A percentile compares a stretch with the other conserved stretches of the same genome.
Evolutionary conservation across 2,113 vertebrate genomes (phyloP).

Genomic region (Neolamprologus sp.): DNA sequence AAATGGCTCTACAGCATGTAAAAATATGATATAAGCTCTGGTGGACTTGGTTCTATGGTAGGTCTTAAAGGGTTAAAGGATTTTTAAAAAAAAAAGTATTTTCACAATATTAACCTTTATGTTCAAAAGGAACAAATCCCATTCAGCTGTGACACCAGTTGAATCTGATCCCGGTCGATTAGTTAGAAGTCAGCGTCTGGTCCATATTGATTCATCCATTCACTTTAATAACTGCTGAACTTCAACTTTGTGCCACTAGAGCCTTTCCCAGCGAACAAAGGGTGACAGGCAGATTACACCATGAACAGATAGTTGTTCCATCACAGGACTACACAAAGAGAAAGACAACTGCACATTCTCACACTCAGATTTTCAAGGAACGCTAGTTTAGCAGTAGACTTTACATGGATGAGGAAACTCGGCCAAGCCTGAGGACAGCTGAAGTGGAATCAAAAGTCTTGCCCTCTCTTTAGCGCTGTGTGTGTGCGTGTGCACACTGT

Average conservation of each 20-base stretch:
- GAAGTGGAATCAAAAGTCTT: constrained; percentile 29
- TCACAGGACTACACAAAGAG: not conserved
- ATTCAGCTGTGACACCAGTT: not conserved
- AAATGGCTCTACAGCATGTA: too few relatives aligned
- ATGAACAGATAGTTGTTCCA: not conserved
- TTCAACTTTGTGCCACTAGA: not conserved
- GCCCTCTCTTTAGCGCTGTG: not conserved
- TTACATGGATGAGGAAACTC: not conserved
- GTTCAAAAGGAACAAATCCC: not conserved
- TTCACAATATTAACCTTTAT: not conserved
- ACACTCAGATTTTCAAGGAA: constrained; percentile 18
- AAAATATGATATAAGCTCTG: too few relatives aligned
- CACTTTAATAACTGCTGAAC: not conserved
- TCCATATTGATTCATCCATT: not conserved
- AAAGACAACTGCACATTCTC: not conserved
- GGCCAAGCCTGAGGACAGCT: not conserved
- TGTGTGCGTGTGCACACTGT: not conserved
- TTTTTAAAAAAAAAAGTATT: not conserved
- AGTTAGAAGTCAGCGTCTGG: not conserved
- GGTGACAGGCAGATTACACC: not conserved
- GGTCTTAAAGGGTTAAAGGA: not conserved
- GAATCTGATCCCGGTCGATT: not conserved
- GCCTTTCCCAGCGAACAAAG: not conserved
- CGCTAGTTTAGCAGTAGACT: constrained; percentile 29
- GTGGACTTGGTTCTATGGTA: too few relatives aligned